These are phyloP conservation scores for Schrankia costaestrigalis DNA, from an alignment of 2,888 invertebrate species.

Conservation along the genomic window DNA sequence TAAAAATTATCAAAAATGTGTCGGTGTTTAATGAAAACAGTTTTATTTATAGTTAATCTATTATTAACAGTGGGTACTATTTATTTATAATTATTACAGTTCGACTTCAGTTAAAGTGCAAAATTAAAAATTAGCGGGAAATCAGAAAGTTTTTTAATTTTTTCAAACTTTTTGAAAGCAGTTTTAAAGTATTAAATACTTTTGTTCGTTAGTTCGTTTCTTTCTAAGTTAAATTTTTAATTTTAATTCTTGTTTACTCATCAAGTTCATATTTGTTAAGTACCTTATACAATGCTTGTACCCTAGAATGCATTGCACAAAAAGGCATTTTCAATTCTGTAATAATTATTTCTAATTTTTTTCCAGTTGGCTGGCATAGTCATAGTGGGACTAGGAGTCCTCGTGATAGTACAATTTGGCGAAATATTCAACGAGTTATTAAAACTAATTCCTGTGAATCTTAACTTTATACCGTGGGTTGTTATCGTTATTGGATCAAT, in stretches of 20 bases:
- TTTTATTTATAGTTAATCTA: slow-evolving; percentile 11
- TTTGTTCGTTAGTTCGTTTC: too few relatives aligned
- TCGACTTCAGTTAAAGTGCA: too few relatives aligned
- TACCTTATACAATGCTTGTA: too few relatives aligned
- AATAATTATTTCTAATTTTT: not conserved
- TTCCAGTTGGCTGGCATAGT: slow-evolving; percentile 20
- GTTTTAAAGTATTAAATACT: too few relatives aligned
- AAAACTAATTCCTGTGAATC: not conserved
- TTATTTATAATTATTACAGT: not conserved
- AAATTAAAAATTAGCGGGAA: too few relatives aligned
- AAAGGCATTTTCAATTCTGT: too few relatives aligned
- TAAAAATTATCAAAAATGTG: slow-evolving; percentile 6
- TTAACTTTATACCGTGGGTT: slow-evolving; percentile 10
- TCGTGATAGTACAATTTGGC: not conserved
- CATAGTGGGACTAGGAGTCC: slow-evolving; percentile 14
- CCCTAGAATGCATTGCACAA: too few relatives aligned
- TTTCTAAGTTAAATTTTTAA: too few relatives aligned
- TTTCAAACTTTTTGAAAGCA: too few relatives aligned
- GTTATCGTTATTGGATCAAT: slow-evolving; percentile 15
- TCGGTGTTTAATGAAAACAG: slow-evolving; percentile 7
- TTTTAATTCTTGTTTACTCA: too few relatives aligned
- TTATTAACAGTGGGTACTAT: slow-evolving; percentile 12
- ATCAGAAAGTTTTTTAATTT: too few relatives aligned
- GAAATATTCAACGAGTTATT: not conserved
- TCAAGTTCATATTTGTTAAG: too few relatives aligned